Evolutionary conservation across 1,140 invertebrate species (phyloP), one percentile per base, ranked within the genome.

Genomic region (Leptestheria dahalacensis): DNA sequence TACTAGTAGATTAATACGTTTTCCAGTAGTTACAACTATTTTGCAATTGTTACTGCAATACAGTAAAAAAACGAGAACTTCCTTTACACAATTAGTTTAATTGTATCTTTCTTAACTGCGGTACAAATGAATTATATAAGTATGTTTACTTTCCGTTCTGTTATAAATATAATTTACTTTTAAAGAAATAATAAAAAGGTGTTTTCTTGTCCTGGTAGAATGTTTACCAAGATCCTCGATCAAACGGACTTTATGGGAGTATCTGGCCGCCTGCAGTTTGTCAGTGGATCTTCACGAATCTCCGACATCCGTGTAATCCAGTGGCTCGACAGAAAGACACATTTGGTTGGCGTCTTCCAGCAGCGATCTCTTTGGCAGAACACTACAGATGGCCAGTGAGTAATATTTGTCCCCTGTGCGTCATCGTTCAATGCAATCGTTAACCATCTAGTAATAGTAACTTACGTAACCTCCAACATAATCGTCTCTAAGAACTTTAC

Each of bases 221-320:
- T 66, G 12, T 71, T 78, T 62, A 71, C 76, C 15, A 64, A 73
- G 4, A 67, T 75, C 25, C 67, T 78, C 20, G 72, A 71, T 51
- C 61, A 73, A 29, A 83, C 82, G 0, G 77, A 85, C 65, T 90
- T 89, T 66, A 66, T 79, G 25, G 87, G 88, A 2, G 83, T 89
- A 0, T 87, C 86, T 1, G 88, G 88, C 0, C 71, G 75, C 33
- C 82, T 91, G 2, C 77, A 78, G 60, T 91, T 90, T 68, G 66
- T 75, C 2, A 78, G 78, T 0, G 79, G 79, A 0, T 78, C 83
- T 9, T 86, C 86, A 1, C 72, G 86, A 26, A 74, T 80, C 50
- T 82, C 82, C 1, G 75, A 77, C 3, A 78, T 90, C 6, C 77
- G 82, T 64, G 75, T 91, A 11, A 71, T 81, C n/a, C 85, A 90